These are phyloP conservation scores for Okamejei kenojei DNA, from an alignment of 2,797 vertebrate genomes.

Conservation along the genomic window DNA sequence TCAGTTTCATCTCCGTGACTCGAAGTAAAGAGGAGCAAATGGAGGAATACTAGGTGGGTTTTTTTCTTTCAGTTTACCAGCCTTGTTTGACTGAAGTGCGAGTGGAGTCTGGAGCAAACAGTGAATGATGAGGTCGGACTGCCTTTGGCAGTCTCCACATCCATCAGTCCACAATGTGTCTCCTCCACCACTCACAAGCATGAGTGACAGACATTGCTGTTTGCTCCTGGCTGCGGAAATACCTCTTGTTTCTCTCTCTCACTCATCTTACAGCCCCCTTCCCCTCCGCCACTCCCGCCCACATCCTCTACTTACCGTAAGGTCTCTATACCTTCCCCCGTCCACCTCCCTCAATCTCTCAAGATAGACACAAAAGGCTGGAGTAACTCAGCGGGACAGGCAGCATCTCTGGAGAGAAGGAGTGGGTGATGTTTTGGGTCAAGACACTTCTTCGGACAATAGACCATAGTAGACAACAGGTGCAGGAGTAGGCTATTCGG, in stretches of 20 bases:
- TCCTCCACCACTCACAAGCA: conserved; percentile 8
- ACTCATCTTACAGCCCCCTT: background rate
- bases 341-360: background rate
- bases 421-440: too few species aligned
- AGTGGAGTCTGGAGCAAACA: conserved; percentile 21
- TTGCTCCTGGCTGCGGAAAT: conserved; percentile 1
- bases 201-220: conserved; percentile 16
- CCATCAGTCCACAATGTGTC: conserved; percentile 2
- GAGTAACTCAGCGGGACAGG: too few species aligned
- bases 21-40: background rate
- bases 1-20: background rate
- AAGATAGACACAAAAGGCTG: too few species aligned
- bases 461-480: too few species aligned
- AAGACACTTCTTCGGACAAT: too few species aligned
- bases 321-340: background rate
- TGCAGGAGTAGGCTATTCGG: too few species aligned
- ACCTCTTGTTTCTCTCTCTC: background rate
- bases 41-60: background rate
- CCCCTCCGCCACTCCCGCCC: too few species aligned
- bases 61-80: background rate
- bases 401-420: too few species aligned
- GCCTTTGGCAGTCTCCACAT: conserved; percentile 24
- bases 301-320: background rate
- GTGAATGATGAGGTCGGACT: conserved; percentile 26
- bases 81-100: conserved; percentile 8